A percentile compares a stretch with the other conserved stretches of the same genome.
Evolutionary conservation across 2,797 vertebrate species (phyloP).

Genomic region (Anomalospiza imberbis): DNA sequence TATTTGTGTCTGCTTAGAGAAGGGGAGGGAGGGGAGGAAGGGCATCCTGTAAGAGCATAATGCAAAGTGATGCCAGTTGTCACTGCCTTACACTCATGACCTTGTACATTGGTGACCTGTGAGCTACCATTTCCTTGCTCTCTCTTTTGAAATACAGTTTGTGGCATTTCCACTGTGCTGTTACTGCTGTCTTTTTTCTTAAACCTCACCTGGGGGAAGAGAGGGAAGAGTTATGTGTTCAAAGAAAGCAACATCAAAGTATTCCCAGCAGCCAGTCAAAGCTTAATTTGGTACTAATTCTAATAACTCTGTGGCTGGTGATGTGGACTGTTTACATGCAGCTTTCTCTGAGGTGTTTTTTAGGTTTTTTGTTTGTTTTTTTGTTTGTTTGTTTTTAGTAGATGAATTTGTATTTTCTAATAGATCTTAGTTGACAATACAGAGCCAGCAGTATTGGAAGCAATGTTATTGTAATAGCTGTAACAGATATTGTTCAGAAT

Average conservation of each 20-base stretch:
- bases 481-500: neutral
- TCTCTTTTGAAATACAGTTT: neutral
- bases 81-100: neutral
- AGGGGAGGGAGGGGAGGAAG: neutral
- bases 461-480: neutral
- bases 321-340: neutral
- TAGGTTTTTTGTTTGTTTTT: no score
- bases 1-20: neutral
- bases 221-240: neutral
- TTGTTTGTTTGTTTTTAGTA: neutral
- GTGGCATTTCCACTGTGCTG: neutral
- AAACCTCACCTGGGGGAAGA: neutral
- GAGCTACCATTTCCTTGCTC: neutral
- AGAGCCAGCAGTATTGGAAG: neutral
- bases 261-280: neutral
- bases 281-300: neutral
- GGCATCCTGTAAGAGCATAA: neutral
- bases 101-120: neutral
- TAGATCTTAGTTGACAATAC: neutral
- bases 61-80: neutral
- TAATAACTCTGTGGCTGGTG: neutral
- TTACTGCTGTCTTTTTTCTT: neutral
- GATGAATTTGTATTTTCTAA: neutral
- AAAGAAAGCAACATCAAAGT: constrained; percentile 1
- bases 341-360: neutral